These are phyloP conservation scores for human (Homo sapiens) DNA, from an alignment of 2,113 vertebrate genomes.

Conservation along the genomic window GRCh38 chr9:111792501-111793000, in stretches of 20 bases:
- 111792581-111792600: no score
- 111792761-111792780: neutral
- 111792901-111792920: no score
- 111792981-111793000: no score
- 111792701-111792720: neutral
- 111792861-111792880: neutral
- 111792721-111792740: conserved; percentile 19
- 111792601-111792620: neutral
- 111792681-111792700: conserved; percentile 35
- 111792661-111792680: conserved; percentile 13
- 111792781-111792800: neutral
- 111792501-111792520: no score
- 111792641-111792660: neutral
- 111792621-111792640: neutral
- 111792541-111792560: no score
- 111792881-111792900: neutral
- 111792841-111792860: neutral
- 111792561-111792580: no score
- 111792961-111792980: no score
- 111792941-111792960: no score
- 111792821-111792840: conserved; percentile 17
- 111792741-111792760: neutral
- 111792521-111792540: no score
- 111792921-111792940: no score
- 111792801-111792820: neutral